Base-by-base conservation (phyloP, 2,888 invertebrate species). In the Drosophila pegasa region DNA sequence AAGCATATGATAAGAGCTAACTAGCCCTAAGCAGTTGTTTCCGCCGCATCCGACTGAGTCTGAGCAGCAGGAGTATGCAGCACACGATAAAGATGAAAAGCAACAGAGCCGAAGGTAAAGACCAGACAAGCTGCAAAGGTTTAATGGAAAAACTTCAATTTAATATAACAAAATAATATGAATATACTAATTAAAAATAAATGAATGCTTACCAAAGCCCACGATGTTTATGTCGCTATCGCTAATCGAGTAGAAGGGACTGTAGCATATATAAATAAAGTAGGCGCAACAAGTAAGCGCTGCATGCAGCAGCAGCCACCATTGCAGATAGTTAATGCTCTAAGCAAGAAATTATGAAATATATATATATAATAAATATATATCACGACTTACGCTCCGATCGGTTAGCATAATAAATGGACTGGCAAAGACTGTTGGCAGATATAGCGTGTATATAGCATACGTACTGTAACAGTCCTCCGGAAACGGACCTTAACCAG, bases 231-330 rank as follows among this genome's bases (percentile, higher is more conserved):
- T 6, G 2, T 37, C 10, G 20, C 9, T 29, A 7, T 8, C 22
- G 3, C 0, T 2, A 2, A 3, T 1, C 0, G 50, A 20, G 29
- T 64, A 69, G 8, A 69, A 73, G 2, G 33, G 29, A 38, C 7
- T 35, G 31, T 73, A 73, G 18, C 74, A 73, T 12, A 31, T n/a
- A n/a, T 41, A 63, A 2, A 20, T 18, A 1, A 60, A 35, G 5
- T 47, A 69, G n/a, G 60, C 41, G 33, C 52, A 56, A 22, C 14
- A 45, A 10, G 56, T 45, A 8, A 64, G 12, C 4, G 27, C 20
- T 5, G 37, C 43, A 2, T 73, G 63, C 8, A 56, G 20, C 3
- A 64, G n/a, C 9, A 73, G 60, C 74, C 69, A 73, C 74, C 63
- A 73, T 43, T 69, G 55, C 63, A 73, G 35, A 18, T 64, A 64